A percentile compares a stretch with the other conserved stretches of the same genome.
Evolutionary conservation across 1,140 invertebrate species (phyloP).

Genomic region (Anastrepha ludens): DNA sequence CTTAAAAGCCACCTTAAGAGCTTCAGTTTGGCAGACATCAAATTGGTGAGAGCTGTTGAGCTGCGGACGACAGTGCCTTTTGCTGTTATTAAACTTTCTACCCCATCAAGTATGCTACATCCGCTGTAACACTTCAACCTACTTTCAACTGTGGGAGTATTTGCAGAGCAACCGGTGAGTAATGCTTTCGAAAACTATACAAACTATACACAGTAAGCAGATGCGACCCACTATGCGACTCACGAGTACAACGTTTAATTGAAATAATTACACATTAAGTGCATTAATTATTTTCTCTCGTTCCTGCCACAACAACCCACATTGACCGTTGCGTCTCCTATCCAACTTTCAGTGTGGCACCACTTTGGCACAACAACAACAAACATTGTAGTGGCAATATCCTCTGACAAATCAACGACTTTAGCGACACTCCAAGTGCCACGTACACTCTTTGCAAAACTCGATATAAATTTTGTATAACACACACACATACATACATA

Average conservation of each 20-base stretch:
- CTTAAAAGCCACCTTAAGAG: too few relatives aligned
- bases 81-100: too few relatives aligned
- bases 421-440: background rate
- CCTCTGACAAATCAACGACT: background rate
- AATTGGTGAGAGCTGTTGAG: too few relatives aligned
- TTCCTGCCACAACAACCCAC: slow-evolving; percentile 12
- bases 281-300: slow-evolving; percentile 71
- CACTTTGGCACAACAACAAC: slow-evolving; percentile 9
- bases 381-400: background rate
- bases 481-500: slow-evolving; percentile 1
- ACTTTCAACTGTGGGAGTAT: too few relatives aligned
- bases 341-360: background rate
- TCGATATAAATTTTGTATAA: background rate
- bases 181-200: too few relatives aligned
- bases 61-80: too few relatives aligned
- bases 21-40: too few relatives aligned
- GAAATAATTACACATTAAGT: slow-evolving; percentile 73
- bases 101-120: too few relatives aligned
- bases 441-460: slow-evolving; percentile 8
- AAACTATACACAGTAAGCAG: background rate
- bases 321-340: background rate
- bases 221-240: background rate
- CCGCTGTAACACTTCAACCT: too few relatives aligned
- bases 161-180: too few relatives aligned
- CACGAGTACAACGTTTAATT: slow-evolving; percentile 65